Evolutionary conservation across 2,113 vertebrate genomes (phyloP), one percentile per base, ranked within the genome.

Genomic region (Osmerus mordax): DNA sequence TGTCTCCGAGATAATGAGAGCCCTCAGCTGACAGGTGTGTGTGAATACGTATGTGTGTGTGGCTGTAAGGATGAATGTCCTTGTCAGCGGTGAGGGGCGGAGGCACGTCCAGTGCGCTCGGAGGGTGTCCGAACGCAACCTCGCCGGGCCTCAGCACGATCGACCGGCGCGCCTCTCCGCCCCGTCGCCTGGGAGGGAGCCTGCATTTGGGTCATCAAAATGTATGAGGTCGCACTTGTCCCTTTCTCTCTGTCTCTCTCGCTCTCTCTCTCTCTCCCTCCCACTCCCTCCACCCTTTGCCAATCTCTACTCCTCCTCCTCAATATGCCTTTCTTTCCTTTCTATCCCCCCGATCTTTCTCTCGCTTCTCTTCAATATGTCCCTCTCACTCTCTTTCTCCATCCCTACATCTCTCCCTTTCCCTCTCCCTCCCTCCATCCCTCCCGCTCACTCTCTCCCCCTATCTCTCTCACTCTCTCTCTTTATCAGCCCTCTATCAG

Each of bases 61-160:
- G 12, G 12, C 54, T 55, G 41, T 23, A 29, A 73, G 67, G 78
- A 83, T 76, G 74, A 71, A 84, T 83, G 77, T 83, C 78, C 85
- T 73, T 80, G 85, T 85, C 84, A 74, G 55, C 67, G 3, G 60
- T 72, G 83, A 86, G 9, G 23, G 21, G 60, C 9, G 25, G 60
- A 62, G 60, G 14, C 11, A 0, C 55, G 0, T 19, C 7, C 55
- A 56, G n/a, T 1, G 23, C 4, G 23, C 25, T 28, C 25, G 25
- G 25, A 28, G 25, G 28, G 13, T 23, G 60, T 29, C 18, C 4
- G 15, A 56, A 3, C 55, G 16, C 18, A 1, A 3, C 55, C 15
- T 56, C 55, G 1, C 16, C 41, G 9, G 41, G 41, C 41, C 9
- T 11, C 1, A 12, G 41, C 41, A 56, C 2, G 15, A 7, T 5